A percentile compares a stretch with the other conserved stretches of the same genome.
Evolutionary conservation across 2,888 invertebrate species (phyloP).

Genomic region (Trachelus iudaicus): DNA sequence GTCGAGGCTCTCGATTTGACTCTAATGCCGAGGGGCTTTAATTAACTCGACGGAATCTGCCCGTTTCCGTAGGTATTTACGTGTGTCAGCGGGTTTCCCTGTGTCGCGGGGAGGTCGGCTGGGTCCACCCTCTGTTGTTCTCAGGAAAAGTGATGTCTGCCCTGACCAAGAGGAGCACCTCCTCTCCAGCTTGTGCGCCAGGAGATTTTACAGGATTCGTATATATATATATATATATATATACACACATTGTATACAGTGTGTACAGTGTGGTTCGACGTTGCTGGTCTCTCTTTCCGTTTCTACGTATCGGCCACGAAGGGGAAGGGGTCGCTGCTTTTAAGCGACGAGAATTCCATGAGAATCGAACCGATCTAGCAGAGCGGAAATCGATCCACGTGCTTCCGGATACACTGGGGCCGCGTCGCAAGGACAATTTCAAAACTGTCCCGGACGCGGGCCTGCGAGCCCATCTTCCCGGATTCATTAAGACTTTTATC

Average conservation of each 20-base stretch:
- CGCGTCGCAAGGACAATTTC: constrained; percentile 3
- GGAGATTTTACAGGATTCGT: not conserved
- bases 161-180: not conserved
- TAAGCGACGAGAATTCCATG: not conserved
- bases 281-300: not conserved
- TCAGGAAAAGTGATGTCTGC: constrained; percentile 35
- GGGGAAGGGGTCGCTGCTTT: not conserved
- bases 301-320: not conserved
- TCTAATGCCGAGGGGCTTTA: constrained; percentile 51
- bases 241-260: too few relatives aligned
- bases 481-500: constrained; percentile 60
- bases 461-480: constrained; percentile 30
- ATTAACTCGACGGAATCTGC: constrained; percentile 52
- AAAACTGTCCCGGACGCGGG: constrained; percentile 6
- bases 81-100: constrained; percentile 49
- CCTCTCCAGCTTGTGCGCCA: not conserved
- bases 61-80: constrained; percentile 48
- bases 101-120: constrained; percentile 21
- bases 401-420: not conserved
- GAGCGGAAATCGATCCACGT: constrained; percentile 10
- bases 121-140: constrained; percentile 14
- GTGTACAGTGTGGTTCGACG: not conserved
- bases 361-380: not conserved
- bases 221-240: not conserved
- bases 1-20: constrained; percentile 41